Percentiles rank a stretch among this genome's conserved stretches.
phyloP scores from a whole-genome alignment of 2,113 vertebrate genomes.

The Calyptomena viridis region DNA sequence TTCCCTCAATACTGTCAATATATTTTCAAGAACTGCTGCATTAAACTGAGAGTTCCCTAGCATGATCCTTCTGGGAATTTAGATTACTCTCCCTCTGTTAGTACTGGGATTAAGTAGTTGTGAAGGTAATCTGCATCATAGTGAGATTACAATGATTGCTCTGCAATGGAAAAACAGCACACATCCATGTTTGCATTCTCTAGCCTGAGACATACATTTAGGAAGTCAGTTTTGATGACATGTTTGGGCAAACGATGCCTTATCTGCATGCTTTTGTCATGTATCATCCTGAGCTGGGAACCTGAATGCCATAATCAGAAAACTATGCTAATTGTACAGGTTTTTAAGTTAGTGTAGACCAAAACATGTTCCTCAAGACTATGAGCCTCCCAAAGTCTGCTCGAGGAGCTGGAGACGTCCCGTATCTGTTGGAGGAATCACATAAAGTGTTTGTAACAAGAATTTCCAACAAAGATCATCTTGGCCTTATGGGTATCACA shows the following conservation, averaged over 20 bases:
- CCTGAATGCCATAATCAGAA: conserved; percentile 11
- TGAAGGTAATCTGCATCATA: background rate
- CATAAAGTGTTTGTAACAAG: background rate
- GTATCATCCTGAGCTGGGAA: background rate
- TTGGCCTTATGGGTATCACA: background rate
- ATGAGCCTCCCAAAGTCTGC: background rate
- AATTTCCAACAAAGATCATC: background rate
- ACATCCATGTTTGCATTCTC: background rate
- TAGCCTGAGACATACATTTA: background rate
- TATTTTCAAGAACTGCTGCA: background rate
- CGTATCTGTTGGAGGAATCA: background rate
- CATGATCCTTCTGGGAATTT: background rate
- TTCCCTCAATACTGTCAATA: background rate
- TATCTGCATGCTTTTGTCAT: background rate
- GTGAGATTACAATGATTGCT: background rate
- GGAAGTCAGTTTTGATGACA: background rate
- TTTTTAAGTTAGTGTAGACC: background rate
- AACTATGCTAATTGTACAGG: conserved; percentile 16
- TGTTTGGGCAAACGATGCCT: background rate
- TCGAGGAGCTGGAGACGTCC: background rate
- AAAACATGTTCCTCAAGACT: background rate
- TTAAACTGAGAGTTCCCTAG: background rate
- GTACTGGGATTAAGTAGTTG: background rate
- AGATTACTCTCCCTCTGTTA: background rate
- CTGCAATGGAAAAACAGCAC: background rate